Percentiles rank a stretch among this genome's conserved stretches.
Evolutionary conservation across 2,113 vertebrate species (phyloP).

Genomic region (Pygathrix nemaeus): DNA sequence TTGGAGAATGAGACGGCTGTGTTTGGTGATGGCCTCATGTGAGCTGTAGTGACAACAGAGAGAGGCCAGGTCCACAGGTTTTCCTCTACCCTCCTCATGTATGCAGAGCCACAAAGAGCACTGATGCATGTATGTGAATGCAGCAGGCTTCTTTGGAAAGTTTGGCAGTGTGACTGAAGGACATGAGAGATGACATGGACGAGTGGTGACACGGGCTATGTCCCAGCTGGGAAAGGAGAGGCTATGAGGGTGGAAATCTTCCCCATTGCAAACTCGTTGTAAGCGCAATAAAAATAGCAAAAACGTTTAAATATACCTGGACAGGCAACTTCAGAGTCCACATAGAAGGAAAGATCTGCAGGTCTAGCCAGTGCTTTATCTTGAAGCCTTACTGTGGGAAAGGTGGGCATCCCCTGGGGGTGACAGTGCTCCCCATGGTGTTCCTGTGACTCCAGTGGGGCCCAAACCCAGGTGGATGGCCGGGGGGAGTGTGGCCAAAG

Average conservation of each 20-base stretch:
- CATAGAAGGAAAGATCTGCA: neutral
- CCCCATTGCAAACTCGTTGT: neutral
- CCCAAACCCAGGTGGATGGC: too few species aligned
- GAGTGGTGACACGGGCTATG: neutral
- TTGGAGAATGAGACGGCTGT: neutral
- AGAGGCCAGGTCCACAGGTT: neutral
- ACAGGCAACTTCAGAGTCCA: neutral
- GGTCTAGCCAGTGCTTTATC: neutral
- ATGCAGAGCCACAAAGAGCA: neutral
- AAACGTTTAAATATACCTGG: neutral
- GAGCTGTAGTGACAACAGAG: neutral
- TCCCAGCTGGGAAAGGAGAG: neutral
- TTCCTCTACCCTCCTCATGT: neutral
- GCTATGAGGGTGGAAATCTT: neutral
- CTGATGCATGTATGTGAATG: neutral
- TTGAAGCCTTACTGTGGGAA: neutral
- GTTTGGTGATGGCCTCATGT: neutral
- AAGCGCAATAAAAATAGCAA: neutral
- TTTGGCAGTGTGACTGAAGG: neutral
- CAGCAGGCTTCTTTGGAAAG: neutral
- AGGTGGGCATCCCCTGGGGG: neutral
- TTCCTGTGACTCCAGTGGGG: neutral
- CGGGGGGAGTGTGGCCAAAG: neutral
- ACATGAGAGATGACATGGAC: neutral
- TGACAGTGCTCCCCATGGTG: neutral